phyloP scores from a whole-genome alignment of 2,113 vertebrate species.

The Grallaria varia region DNA sequence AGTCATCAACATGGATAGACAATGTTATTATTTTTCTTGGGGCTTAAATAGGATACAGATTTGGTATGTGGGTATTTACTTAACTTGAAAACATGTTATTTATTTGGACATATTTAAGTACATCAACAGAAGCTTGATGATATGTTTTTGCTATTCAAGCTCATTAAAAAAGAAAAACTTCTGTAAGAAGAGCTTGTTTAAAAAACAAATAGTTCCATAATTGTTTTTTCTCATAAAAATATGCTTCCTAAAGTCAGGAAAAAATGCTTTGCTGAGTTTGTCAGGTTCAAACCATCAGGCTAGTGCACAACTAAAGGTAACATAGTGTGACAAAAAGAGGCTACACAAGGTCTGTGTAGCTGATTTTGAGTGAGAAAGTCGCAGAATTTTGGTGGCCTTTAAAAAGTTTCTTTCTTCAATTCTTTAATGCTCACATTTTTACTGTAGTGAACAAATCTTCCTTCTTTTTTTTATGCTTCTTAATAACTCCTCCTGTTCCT shows the following conservation, averaged over 20 bases:
- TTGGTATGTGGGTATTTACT: background rate
- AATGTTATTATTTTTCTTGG: background rate
- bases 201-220: background rate
- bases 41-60: background rate
- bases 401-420: background rate
- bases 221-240: background rate
- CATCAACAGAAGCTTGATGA: background rate
- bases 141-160: background rate
- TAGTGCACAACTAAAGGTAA: conserved; percentile 27
- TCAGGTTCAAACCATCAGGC: background rate
- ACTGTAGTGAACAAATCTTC: background rate
- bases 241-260: background rate
- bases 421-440: background rate
- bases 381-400: background rate
- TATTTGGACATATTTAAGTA: conserved; percentile 12
- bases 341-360: background rate
- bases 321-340: background rate
- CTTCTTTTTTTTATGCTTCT: background rate
- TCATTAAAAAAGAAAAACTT: background rate
- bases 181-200: background rate
- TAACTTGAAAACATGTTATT: background rate
- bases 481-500: background rate
- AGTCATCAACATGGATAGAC: background rate
- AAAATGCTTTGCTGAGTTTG: background rate
- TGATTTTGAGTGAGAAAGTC: background rate